Conservation (phyloP, 2,797 vertebrate species). For the Chrysocyon brachyurus region DNA sequence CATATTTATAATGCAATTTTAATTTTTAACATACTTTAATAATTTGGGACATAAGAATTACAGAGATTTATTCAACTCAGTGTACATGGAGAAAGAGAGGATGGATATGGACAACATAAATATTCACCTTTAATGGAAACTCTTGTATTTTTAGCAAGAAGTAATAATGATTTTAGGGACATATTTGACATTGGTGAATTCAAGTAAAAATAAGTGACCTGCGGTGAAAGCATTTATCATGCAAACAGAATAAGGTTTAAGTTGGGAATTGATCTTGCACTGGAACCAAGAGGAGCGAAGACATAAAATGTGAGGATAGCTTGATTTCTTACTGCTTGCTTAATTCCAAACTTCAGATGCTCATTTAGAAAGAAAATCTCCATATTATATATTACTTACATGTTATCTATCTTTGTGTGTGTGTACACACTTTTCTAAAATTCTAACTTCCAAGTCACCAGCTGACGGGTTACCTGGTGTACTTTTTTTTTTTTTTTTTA, state of each 20-base stretch:
- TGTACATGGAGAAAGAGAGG: neutral
- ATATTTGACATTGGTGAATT: neutral
- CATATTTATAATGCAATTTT: neutral
- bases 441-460: neutral
- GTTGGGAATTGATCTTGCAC: neutral
- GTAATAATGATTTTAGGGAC: neutral
- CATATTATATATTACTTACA: neutral
- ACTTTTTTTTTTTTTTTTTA: neutral
- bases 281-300: conserved; percentile 2
- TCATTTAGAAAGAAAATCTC: conserved; percentile 1
- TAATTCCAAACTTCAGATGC: conserved; percentile 2
- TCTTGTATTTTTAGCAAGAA: neutral
- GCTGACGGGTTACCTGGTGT: neutral
- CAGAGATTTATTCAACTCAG: conserved; percentile 2
- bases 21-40: conserved; percentile 52
- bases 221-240: neutral
- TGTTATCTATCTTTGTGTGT: neutral
- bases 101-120: neutral
- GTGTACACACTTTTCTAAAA: neutral
- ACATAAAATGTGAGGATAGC: neutral
- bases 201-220: conserved; percentile 12
- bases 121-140: conserved; percentile 40
- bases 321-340: conserved; percentile 22
- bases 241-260: neutral
- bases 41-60: neutral